Base-by-base conservation (phyloP, 2,888 invertebrate species). In the Sesia bembeciformis region DNA sequence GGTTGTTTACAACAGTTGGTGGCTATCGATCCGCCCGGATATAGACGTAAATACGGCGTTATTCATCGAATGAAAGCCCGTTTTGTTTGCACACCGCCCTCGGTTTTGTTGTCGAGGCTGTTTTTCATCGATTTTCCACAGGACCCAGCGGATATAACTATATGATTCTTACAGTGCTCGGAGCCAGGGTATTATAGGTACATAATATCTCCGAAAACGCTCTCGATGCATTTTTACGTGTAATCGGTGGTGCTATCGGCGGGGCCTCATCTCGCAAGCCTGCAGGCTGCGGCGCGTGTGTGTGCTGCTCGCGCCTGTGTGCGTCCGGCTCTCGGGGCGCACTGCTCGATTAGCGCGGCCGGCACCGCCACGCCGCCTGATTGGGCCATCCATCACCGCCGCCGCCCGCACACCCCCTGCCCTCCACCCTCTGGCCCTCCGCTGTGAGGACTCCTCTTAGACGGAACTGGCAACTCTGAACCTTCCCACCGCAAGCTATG, bases 321-420 rank as follows among this genome's bases (percentile, higher is more conserved):
- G 79, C 58, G 61, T 74, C 74, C 71, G 74, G 71, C 72, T 76
- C 77, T 73, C 82, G 75, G 78, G 80, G 80, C 84, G 78, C 82
- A 81, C 74, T 78, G 84, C 81, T 83, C 84, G 84, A 84, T 83
- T 87, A 86, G 85, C 83, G 81, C 81, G 84, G 78, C 81, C 76
- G 78, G 79, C 74, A 78, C 83, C 82, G 82, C 80, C 84, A 74
- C 81, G 85, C 84, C 82, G 87, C 85, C 85, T 83, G 86, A 87
- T 87, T 88, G 84, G 90, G 88, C 91, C 90, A 91, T 91, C 91
- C 90, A 90, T 90, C 90, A 88, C 78, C 66, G 64, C 70, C 70
- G 68, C 76, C 78, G 64, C 69, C 66, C 67, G 63, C 76, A 74
- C 76, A 68, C 67, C 72, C 67, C 70, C 62, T 75, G 69, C 77